phyloP scores from a whole-genome alignment of 2,888 invertebrate species.

The Sesia bembeciformis region DNA sequence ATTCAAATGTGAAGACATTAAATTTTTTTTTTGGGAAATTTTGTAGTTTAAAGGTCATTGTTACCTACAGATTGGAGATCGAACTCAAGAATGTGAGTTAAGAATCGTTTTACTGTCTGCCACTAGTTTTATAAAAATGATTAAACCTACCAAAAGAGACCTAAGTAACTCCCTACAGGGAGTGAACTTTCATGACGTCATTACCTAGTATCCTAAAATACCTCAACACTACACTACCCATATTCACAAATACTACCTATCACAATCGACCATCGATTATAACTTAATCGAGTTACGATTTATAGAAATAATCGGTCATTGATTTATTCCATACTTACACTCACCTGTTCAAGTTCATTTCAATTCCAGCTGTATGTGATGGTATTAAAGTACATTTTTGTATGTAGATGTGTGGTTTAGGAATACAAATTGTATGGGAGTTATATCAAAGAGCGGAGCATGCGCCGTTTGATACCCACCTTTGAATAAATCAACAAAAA shows the following conservation, averaged over 20 bases:
- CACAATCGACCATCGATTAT: constrained; percentile 60
- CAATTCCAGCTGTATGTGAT: constrained; percentile 4
- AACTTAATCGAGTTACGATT: constrained; percentile 71
- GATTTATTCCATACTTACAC: constrained; percentile 50
- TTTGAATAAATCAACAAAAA: constrained; percentile 73
- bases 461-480: constrained; percentile 55
- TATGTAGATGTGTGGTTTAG: constrained; percentile 19
- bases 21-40: no score
- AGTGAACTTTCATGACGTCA: no score
- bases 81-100: no score
- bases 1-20: no score
- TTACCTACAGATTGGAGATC: no score
- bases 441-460: constrained; percentile 56
- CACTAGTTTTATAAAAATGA: no score
- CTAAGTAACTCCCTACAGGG: no score
- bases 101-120: no score
- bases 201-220: no score
- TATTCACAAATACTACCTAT: constrained; percentile 27
- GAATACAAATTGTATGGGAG: constrained; percentile 63
- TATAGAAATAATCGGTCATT: constrained; percentile 70
- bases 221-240: constrained; percentile 8
- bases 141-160: no score
- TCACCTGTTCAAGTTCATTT: constrained; percentile 2
- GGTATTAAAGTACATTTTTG: constrained; percentile 17
- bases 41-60: no score